Base-by-base conservation (phyloP, 2,113 vertebrate genomes). In the Tetrao urogallus region DNA sequence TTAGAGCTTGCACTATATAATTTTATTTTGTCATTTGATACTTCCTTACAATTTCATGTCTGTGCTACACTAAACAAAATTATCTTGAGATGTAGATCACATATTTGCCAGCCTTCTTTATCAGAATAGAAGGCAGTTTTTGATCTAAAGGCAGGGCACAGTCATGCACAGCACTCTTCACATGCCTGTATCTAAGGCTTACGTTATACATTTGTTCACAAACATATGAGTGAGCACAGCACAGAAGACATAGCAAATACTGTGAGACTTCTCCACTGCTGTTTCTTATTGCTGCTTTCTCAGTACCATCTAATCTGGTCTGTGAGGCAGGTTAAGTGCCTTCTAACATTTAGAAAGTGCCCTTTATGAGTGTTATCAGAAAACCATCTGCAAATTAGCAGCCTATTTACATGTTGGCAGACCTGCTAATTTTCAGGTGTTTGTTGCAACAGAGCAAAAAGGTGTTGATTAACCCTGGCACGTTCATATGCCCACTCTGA, bases 11-110 rank as follows among this genome's bases (percentile, higher is more conserved):
- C 7, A 21, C 30, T 67, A 14, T 43, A 15, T 70, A 22, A 36
- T 77, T 83, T 82, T 80, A 57, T 65, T 7, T 90, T 42, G 74
- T 77, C 14, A 17, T 89, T 90, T 56, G 83, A 67, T 66, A 64
- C 3, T 3, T 73, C 28, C 21, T 69, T n/a, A 7, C 7, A 88
- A 21, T 50, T 88, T 90, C 71, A 25, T 71, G 42, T 34, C 9
- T 64, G 12, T 3, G 4, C 22, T 87, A 61, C 64, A 12, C 42
- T 52, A 65, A 89, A 48, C 2, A 40, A 77, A 73, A 83, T 56
- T 45, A 20, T 54, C 13, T 66, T 47, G 13, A 19, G 19, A 11
- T 67, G 21, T 60, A 42, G 42, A 24, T 45, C 38, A 64, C 43
- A n/a, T 10, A 42, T 11, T 25, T 57, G 30, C 7, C 16, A 38